Evolutionary conservation across 2,888 invertebrate species (phyloP), one percentile per base, ranked within the genome.

Genomic region (Labia minor): DNA sequence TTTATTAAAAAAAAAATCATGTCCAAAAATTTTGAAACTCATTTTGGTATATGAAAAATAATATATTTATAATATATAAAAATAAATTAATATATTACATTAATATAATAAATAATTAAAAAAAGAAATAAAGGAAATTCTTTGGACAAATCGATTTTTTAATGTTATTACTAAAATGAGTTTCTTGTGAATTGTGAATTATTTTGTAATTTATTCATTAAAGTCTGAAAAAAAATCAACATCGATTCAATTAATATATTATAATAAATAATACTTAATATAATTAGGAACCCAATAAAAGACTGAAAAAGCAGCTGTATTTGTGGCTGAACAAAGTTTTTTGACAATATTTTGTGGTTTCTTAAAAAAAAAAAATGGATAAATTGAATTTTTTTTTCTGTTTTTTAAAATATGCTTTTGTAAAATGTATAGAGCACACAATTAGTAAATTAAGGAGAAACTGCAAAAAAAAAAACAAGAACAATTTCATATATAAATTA

Each of bases 281-380:
- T 49, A 49, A 49, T 49, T 49, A 49, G 49, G 16, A 49, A 16
- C 49, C 49, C 49, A 49, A n/a, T 49, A 16, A 49, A 49, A 49
- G 49, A 49, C 49, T 49, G 49, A 49, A 49, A 49, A 49, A 49
- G 49, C 49, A 49, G 4, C 49, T 10, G 49, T 16, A 49, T 14
- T 49, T 49, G 14, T 49, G 4, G 49, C 49, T 49, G n/a, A 14
- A 49, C 3, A 49, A 49, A 49, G 49, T 49, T 49, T 49, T 49
- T 49, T 49, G 49, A 49, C 49, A 49, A 49, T 49, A 49, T 49
- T 49, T 49, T 49, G 49, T 49, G 49, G 49, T 49, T 49, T 49
- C 49, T 49, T 49, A 49, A 49, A 49, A 49, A 49, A 49, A 8
- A 49, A 3, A 49, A n/a, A 49, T 33, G 11, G 6, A 33, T 10